phyloP scores from a whole-genome alignment of 64 coral and sea anemone species.

The Montipora cactus region DNA sequence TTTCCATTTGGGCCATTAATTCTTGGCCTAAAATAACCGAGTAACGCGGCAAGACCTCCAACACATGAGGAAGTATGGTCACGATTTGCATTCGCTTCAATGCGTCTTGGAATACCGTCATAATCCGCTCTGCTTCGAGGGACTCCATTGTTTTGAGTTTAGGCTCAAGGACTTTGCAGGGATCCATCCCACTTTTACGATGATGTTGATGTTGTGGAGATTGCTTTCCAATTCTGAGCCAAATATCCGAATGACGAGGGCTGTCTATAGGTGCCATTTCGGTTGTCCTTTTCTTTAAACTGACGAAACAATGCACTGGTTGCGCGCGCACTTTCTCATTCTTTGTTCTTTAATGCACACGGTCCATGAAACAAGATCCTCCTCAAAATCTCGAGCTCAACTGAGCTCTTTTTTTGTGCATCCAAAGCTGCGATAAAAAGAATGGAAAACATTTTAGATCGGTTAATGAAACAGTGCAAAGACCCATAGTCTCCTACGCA shows the following conservation, averaged over 20 bases:
- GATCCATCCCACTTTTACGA: not conserved
- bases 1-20: conserved; percentile 34
- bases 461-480: no score
- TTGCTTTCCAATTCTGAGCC: not conserved
- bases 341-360: not conserved
- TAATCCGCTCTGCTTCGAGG: conserved; percentile 74
- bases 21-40: conserved; percentile 70
- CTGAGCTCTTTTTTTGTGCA: no score
- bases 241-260: not conserved
- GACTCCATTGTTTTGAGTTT: conserved; percentile 65
- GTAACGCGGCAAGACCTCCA: conserved; percentile 57
- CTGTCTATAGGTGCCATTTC: conserved; percentile 51
- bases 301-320: not conserved
- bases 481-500: no score
- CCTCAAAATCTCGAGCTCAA: no score
- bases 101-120: conserved; percentile 75
- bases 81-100: conserved; percentile 68
- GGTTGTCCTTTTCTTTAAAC: not conserved
- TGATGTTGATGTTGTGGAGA: not conserved
- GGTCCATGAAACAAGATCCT: no score
- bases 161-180: conserved; percentile 75
- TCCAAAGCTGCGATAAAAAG: no score
- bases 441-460: no score
- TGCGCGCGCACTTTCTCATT: not conserved
- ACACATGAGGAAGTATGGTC: conserved; percentile 37